Evolutionary conservation across 2,797 vertebrate species (phyloP), one percentile per base, ranked within the genome.

Genomic region (Pteronotus mesoamericanus): DNA sequence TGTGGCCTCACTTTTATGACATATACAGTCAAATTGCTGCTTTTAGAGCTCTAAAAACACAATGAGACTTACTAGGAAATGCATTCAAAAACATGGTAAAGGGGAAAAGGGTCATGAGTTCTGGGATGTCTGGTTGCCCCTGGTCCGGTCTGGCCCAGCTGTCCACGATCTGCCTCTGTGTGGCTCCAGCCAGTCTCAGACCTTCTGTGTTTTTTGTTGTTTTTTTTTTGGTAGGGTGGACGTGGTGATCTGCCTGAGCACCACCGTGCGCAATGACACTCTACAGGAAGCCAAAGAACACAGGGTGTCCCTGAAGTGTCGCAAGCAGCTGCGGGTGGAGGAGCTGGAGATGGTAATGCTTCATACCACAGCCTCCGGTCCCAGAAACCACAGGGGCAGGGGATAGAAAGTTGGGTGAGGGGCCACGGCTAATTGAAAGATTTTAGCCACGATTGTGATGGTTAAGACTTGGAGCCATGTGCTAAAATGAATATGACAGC

Each of bases 191-290:
- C 37, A 7, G 7, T 59, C 66, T 96, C 46, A 83, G 4, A 2
- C 55, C 29, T 79, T 79, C 69, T n/a, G n/a, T n/a, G n/a, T n/a
- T n/a, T n/a, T n/a, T n/a, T n/a, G n/a, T n/a, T n/a, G n/a, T n/a
- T 32, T n/a, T 96, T 87, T 94, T 42, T n/a, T n/a, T 10, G 79
- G 48, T 98, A 99, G 99, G 98, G 99, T 99, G 97, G 99, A 99
- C 4, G 99, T 99, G 4, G 99, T 99, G 96, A 99, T 99, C 97
- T 99, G 99, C 97, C 98, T 99, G 97, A 99, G 99, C 98, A 99
- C 99, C 92, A 99, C 99, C 0, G 99, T 99, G 97, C 99, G 99
- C 94, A 99, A 99, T 1, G 99, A 99, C 98, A 99, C 99, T 0
- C 98, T 99, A 86, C 99, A 99, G 98, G 99, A 99, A 6, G 99